Percentiles rank a stretch among this genome's conserved stretches.
phyloP scores from a whole-genome alignment of 1,140 invertebrate species.

The Anoplophora glabripennis region DNA sequence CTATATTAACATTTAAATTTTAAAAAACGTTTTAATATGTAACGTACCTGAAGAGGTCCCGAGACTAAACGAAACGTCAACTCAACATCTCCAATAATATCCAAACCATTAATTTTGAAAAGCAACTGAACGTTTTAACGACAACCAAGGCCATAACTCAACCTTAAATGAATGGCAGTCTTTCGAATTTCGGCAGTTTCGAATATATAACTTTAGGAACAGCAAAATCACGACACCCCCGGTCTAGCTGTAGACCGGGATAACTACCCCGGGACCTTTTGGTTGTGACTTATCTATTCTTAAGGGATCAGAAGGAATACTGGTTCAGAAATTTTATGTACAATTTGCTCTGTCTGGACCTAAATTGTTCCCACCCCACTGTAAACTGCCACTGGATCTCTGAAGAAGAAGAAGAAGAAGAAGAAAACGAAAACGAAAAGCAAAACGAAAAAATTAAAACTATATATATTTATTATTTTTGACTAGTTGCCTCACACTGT shows the following conservation, averaged over 20 bases:
- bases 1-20: slow-evolving; percentile 40
- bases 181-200: slow-evolving; percentile 50
- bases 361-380: slow-evolving; percentile 29
- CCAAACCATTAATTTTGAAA: slow-evolving; percentile 50
- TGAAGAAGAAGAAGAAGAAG: slow-evolving; percentile 34
- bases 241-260: slow-evolving; percentile 40
- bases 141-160: slow-evolving; percentile 33
- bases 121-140: slow-evolving; percentile 36
- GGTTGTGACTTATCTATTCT: slow-evolving; percentile 34
- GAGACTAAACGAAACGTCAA: slow-evolving; percentile 34
- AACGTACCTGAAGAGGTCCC: slow-evolving; percentile 42
- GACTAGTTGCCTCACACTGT: slow-evolving; percentile 51
- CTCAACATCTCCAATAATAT: slow-evolving; percentile 32
- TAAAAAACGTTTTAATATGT: slow-evolving; percentile 37
- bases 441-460: slow-evolving; percentile 40
- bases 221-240: slow-evolving; percentile 48
- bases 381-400: slow-evolving; percentile 37
- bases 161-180: slow-evolving; percentile 49
- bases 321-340: slow-evolving; percentile 33
- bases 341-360: slow-evolving; percentile 22
- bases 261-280: slow-evolving; percentile 38
- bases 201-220: slow-evolving; percentile 48
- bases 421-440: slow-evolving; percentile 36
- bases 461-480: slow-evolving; percentile 37
- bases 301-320: slow-evolving; percentile 45